phyloP scores from a whole-genome alignment of 2,797 vertebrate genomes.

The Acanthurus tractus region DNA sequence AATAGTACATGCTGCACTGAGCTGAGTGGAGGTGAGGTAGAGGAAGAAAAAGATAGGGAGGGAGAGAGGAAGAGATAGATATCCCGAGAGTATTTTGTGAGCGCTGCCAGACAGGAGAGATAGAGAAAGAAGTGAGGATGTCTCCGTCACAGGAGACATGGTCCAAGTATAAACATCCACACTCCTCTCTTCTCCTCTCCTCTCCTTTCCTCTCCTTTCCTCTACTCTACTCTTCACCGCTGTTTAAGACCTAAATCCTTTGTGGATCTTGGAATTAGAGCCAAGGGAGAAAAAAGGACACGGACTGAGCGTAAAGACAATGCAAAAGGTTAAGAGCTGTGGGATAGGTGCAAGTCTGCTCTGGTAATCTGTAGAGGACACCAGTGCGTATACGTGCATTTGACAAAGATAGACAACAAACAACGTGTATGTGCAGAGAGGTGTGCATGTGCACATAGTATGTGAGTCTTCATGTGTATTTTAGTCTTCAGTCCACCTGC shows the following conservation, averaged over 20 bases:
- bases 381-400: conserved; percentile 12
- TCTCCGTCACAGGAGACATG: conserved; percentile 48
- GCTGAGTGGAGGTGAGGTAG: conserved; percentile 30
- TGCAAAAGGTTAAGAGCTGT: conserved; percentile 50
- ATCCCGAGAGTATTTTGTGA: conserved; percentile 45
- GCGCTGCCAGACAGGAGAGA: conserved; percentile 51
- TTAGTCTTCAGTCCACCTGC: conserved; percentile 61
- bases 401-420: conserved; percentile 37
- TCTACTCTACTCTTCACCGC: not conserved
- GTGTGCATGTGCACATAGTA: conserved; percentile 29
- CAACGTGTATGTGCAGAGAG: not conserved
- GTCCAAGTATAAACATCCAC: conserved; percentile 40
- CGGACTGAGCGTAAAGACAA: conserved; percentile 37
- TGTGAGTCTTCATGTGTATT: conserved; percentile 47
- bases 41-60: conserved; percentile 14
- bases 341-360: conserved; percentile 38
- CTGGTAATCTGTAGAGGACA: conserved; percentile 59
- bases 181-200: not conserved
- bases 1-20: conserved; percentile 35
- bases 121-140: conserved; percentile 41
- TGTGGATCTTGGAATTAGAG: conserved; percentile 38
- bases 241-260: conserved; percentile 41
- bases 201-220: conserved; percentile 1
- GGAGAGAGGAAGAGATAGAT: conserved; percentile 22
- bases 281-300: conserved; percentile 27